phyloP scores from a whole-genome alignment of 2,888 invertebrate genomes.

The Chrysolina oricalcia region DNA sequence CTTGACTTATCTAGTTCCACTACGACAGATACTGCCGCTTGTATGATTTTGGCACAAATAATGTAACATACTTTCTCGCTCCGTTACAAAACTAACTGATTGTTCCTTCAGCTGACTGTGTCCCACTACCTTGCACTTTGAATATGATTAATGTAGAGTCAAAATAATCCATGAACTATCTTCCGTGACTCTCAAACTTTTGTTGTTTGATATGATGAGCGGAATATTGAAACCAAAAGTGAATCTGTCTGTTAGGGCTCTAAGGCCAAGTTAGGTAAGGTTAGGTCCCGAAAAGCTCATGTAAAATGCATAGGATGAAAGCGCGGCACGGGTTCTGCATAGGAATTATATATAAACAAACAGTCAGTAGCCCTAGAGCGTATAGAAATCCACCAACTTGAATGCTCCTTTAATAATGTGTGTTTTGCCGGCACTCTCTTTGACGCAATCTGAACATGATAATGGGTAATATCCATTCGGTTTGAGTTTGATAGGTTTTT shows the following conservation, averaged over 20 bases:
- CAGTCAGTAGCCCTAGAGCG: conserved; percentile 50
- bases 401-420: conserved; percentile 19
- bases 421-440: conserved; percentile 17
- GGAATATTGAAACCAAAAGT: conserved; percentile 32
- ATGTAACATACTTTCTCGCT: no score
- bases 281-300: conserved; percentile 75
- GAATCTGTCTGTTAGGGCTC: conserved; percentile 51
- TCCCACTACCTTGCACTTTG: no score
- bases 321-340: conserved; percentile 71
- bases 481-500: neutral
- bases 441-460: conserved; percentile 13
- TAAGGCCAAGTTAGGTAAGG: conserved; percentile 71
- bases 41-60: no score
- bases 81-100: no score
- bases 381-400: conserved; percentile 29
- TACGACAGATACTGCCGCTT: no score
- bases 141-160: neutral
- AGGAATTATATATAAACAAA: conserved; percentile 73
- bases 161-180: neutral
- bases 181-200: neutral
- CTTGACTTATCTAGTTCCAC: no score
- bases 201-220: conserved; percentile 23
- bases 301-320: conserved; percentile 80
- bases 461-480: conserved; percentile 5
- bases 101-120: no score